Base-by-base conservation (phyloP, 2,797 vertebrate genomes). In the Lepidocolaptes lacrymiger region DNA sequence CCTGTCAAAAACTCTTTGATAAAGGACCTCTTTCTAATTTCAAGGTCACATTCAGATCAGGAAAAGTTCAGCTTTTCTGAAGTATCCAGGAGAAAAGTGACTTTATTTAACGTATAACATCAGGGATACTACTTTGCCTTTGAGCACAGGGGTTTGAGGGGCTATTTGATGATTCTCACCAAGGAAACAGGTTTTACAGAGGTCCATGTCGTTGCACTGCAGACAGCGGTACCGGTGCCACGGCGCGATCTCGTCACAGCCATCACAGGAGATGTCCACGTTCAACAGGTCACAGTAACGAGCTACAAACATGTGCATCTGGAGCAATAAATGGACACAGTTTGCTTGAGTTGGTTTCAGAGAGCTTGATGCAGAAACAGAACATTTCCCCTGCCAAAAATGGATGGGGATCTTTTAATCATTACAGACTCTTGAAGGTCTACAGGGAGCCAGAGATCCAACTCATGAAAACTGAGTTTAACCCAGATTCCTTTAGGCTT, bases 271-370 rank as follows among this genome's bases (percentile, higher is more conserved):
- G 46, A 99, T 99, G 96, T 99, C 99, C 67, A 99, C 99, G 2
- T 99, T 99, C 26, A 99, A 95, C 91, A 99, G 98, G 97, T 99
- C 99, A 44, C 99, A 99, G 88, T 99, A 99, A 41, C 99, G 99
- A 23, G 99, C 99, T 12, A 99, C 99, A 96, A 99, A 99, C 99
- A 99, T 99, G 97, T 99, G 99, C 99, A 99, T 99, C 99, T 99
- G 82, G 72, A 96, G 92, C 9, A 80, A 62, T 2, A 97, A 69
- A 93, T 0, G 7, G n/a, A 88, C 51, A 90, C 43, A 59, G 12
- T 51, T 78, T 49, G 64, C 36, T 71, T 67, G 21, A n/a, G 85
- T 28, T 68, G 3, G 30, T 46, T 64, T 21, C 54, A 82, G 51
- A 73, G 87, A 66, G n/a, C 5, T 43, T 23, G 68, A 71, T 43